A percentile compares a stretch with the other conserved stretches of the same genome.
These are phyloP conservation scores for Tetheella fluctuosa DNA, from an alignment of 2,888 invertebrate genomes.

Conservation along the genomic window DNA sequence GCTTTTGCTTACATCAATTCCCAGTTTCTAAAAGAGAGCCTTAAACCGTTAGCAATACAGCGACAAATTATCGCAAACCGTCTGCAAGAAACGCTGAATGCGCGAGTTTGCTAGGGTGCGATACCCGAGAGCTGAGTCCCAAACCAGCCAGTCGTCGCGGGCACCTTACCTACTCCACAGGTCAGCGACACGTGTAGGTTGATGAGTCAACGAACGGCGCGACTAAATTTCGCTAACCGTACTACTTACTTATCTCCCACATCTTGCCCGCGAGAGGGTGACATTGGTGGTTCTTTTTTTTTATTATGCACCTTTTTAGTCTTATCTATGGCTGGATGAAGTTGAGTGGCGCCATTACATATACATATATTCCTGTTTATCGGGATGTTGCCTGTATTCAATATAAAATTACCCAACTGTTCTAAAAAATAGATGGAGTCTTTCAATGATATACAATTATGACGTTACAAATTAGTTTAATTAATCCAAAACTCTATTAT, in stretches of 20 bases:
- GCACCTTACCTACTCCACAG: neutral
- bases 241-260: neutral
- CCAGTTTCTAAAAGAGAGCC: no score
- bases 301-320: neutral
- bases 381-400: no score
- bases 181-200: neutral
- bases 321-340: neutral
- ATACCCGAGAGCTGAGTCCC: neutral
- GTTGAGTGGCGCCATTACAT: no score
- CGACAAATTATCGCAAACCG: neutral
- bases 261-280: neutral
- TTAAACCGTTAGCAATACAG: no score
- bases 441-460: no score
- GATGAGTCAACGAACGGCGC: slow-evolving; percentile 8
- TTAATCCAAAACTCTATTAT: no score
- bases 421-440: no score
- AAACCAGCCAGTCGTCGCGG: neutral
- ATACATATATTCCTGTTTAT: no score
- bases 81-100: neutral
- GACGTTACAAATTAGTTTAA: no score
- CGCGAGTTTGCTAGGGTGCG: neutral
- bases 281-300: neutral
- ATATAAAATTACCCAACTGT: no score
- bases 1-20: no score
- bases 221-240: neutral